Percentiles rank a stretch among this genome's conserved stretches.
Evolutionary conservation across 2,888 invertebrate species (phyloP).

Genomic region (Caenorhabditis parvicauda): DNA sequence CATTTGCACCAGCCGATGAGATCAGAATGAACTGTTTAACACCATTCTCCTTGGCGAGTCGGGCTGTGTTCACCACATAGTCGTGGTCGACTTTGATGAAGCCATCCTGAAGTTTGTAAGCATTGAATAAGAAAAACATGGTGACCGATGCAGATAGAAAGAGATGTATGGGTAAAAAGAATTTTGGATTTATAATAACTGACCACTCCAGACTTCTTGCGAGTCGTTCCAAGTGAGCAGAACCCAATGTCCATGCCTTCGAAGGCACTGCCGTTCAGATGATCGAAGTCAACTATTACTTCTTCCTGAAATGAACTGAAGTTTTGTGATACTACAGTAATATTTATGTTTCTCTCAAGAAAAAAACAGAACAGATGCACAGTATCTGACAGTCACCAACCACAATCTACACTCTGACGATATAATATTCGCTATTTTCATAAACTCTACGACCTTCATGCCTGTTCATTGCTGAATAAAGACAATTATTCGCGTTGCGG

Average conservation of each 20-base stretch:
- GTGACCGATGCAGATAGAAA: neutral
- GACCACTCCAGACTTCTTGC: conserved; percentile 66
- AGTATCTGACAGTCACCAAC: too few relatives aligned
- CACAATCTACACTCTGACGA: neutral
- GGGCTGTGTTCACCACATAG: conserved; percentile 66
- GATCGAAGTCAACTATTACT: conserved; percentile 67
- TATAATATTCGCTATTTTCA: too few relatives aligned
- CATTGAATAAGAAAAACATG: neutral
- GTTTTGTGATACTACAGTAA: too few relatives aligned
- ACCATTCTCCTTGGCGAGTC: conserved; percentile 63
- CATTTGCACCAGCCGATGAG: conserved; percentile 66
- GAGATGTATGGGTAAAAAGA: neutral
- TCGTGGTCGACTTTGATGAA: conserved; percentile 68
- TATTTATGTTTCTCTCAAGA: too few relatives aligned
- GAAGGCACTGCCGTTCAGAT: conserved; percentile 64
- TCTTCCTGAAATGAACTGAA: conserved; percentile 65
- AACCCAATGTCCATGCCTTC: conserved; percentile 66
- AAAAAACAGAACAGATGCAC: neutral
- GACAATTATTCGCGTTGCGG: too few relatives aligned
- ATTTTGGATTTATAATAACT: too few relatives aligned
- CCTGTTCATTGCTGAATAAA: too few relatives aligned
- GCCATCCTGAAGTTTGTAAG: conserved; percentile 60
- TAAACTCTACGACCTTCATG: too few relatives aligned
- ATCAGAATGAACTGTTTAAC: conserved; percentile 66
- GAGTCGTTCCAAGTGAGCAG: conserved; percentile 67